phyloP scores from a whole-genome alignment of 2,113 vertebrate species.

The Engystomops pustulosus region DNA sequence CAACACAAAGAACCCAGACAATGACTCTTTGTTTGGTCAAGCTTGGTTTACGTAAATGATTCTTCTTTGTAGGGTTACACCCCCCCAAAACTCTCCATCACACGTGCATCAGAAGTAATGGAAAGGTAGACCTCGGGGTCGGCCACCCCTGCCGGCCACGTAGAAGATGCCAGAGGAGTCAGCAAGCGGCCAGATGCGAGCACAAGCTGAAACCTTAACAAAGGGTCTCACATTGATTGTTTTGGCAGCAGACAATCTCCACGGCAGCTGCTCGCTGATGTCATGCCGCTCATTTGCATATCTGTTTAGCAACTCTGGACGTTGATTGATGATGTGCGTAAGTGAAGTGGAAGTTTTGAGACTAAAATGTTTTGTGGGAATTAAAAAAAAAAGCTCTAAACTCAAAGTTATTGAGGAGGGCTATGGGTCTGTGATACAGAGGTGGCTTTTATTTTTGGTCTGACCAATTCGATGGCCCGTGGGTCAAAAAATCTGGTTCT shows the following conservation, averaged over 20 bases:
- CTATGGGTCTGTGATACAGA: too few species aligned
- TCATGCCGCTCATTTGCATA: slow-evolving; percentile 45
- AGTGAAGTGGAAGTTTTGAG: not conserved
- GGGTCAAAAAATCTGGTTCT: too few species aligned
- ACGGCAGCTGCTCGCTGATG: slow-evolving; percentile 43
- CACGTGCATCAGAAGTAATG: not conserved
- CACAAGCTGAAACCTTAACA: slow-evolving; percentile 12
- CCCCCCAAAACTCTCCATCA: not conserved
- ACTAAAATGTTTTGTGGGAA: not conserved
- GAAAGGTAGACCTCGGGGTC: not conserved
- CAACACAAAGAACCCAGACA: slow-evolving; percentile 24
- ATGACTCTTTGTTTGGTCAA: slow-evolving; percentile 6
- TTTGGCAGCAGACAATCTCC: slow-evolving; percentile 12
- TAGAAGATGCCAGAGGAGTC: not conserved
- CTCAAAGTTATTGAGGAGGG: too few species aligned
- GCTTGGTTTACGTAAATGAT: not conserved
- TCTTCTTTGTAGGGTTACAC: not conserved
- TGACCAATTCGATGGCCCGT: too few species aligned
- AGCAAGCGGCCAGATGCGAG: slow-evolving; percentile 32
- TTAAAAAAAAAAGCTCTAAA: not conserved
- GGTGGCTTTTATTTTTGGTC: too few species aligned
- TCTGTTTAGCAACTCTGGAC: slow-evolving; percentile 15
- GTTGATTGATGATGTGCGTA: slow-evolving; percentile 34
- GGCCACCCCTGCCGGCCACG: not conserved
- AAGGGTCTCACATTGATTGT: slow-evolving; percentile 32